Evolutionary conservation across 2,888 invertebrate species (phyloP), one percentile per base, ranked within the genome.

Genomic region (Nomada flava): DNA sequence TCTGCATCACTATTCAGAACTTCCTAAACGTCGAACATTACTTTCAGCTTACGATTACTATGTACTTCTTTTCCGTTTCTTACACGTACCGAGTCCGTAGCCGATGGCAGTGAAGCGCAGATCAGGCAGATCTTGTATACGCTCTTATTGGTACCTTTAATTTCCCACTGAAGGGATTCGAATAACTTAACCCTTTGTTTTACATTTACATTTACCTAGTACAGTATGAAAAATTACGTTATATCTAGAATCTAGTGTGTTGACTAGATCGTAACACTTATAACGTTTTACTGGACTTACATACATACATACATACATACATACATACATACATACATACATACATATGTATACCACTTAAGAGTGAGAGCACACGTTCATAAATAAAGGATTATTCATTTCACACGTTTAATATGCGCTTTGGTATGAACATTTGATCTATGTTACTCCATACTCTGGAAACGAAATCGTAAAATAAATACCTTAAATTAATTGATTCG

Each of bases 21-120:
- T 11, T 44, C 65, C 60, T 65, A 36, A 79, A 70, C 73, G 81
- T 70, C 67, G 26, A 69, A 68, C 65, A 71, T 64, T 70, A 73
- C 26, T 23, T 64, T 57, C 64, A 83, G 70, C 68, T 75, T 84
- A 75, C 63, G 20, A 18, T 36, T 47, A 67, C 36, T 47, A 7
- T 5, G 29, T 62, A 71, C 3, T 57, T 52, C 29, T 80, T 77
- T 18, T 72, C 63, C 75, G 65, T 79, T 59, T 18, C 73, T 80
- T 85, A 86, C 71, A 65, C 68, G 76, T 75, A 85, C 69, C 69
- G 59, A 79, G 72, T 86, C 83, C 69, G 78, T 79, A 76, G 72
- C 78, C 63, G 67, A 82, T 71, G 85, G 82, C 80, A 84, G 79
- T 86, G 36, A 77, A 86, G 80, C 84, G 87, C 89, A 84, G 70